Conservation (phyloP, 2,888 invertebrate species). For the Leptinotarsa peninsularis region DNA sequence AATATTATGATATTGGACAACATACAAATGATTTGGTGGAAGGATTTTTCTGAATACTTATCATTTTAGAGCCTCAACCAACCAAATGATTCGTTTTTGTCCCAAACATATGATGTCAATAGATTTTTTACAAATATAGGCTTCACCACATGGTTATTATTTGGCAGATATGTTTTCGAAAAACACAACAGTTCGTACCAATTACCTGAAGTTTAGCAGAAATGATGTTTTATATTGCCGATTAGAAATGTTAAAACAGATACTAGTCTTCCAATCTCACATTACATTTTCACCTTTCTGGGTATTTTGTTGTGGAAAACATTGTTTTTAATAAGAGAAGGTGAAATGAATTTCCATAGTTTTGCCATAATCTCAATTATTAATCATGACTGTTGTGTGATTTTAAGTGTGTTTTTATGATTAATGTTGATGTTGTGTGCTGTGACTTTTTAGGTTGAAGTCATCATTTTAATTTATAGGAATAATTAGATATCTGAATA, state of each 20-base stretch:
- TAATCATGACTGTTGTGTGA: not conserved
- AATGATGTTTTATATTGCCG: too few relatives aligned
- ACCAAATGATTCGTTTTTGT: not conserved
- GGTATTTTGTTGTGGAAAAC: not conserved
- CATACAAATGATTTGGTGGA: not conserved
- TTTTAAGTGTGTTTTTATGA: not conserved
- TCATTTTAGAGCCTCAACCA: not conserved
- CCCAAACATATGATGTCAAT: not conserved
- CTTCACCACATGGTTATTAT: not conserved
- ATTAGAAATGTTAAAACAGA: not conserved
- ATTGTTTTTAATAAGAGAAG: too few relatives aligned
- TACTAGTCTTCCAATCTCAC: not conserved
- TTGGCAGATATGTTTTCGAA: not conserved
- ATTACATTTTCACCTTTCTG: not conserved
- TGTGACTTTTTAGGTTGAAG: not conserved
- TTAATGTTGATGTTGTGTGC: not conserved
- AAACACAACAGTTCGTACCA: not conserved
- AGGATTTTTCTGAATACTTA: not conserved
- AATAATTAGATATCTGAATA: not conserved
- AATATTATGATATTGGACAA: not conserved
- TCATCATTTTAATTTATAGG: not conserved
- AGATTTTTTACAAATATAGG: not conserved
- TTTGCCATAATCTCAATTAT: conserved; percentile 1
- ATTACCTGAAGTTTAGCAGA: too few relatives aligned
- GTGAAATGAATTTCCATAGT: not conserved